Evolutionary conservation across 2,888 invertebrate species (phyloP).

Genomic region (Flabesymbios commensalis): DNA sequence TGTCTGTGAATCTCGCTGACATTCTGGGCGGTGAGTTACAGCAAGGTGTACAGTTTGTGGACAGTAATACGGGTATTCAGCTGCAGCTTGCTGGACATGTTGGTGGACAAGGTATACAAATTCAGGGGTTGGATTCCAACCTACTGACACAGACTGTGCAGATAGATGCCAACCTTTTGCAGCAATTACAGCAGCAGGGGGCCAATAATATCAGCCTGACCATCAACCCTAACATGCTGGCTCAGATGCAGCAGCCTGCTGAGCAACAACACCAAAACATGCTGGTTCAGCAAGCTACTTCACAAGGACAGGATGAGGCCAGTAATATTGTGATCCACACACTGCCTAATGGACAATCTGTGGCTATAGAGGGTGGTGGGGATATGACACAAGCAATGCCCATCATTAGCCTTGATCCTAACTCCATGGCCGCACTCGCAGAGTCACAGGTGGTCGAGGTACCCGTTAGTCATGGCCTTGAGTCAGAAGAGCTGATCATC

Average conservation of each 20-base stretch:
- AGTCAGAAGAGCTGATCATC: no score
- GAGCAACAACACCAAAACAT: neutral
- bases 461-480: no score
- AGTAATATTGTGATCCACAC: no score
- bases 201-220: conserved; percentile 59
- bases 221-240: conserved; percentile 49
- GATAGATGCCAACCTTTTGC: conserved; percentile 63
- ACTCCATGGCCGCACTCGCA: neutral
- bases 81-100: conserved; percentile 24
- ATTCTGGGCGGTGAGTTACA: no score
- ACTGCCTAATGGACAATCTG: no score
- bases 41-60: no score
- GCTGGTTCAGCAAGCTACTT: neutral
- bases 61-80: conserved; percentile 32
- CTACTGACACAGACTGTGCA: conserved; percentile 55
- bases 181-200: conserved; percentile 62
- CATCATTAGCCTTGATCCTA: no score
- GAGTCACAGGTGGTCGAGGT: no score
- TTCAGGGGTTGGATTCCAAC: conserved; percentile 60
- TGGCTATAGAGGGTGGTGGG: no score
- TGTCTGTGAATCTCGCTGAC: neutral
- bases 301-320: no score
- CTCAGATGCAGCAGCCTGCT: conserved; percentile 2
- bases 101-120: conserved; percentile 58
- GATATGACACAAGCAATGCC: no score